Percentiles rank a stretch among this genome's conserved stretches.
These are phyloP conservation scores for Pangasius larnaudii DNA, from an alignment of 2,797 vertebrate genomes.

Conservation along the genomic window DNA sequence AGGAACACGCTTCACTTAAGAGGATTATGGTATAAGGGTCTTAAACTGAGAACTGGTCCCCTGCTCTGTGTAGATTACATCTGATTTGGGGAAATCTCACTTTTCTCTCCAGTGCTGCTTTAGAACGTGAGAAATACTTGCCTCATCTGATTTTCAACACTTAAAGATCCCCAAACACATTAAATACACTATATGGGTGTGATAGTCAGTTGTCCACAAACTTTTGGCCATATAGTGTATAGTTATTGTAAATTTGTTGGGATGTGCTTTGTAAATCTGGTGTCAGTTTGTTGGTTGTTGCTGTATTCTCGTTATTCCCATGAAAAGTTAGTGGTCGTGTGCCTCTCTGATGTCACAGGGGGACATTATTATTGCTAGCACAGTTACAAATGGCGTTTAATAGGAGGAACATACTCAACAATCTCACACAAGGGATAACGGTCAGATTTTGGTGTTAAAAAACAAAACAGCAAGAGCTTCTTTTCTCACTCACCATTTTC, in stretches of 20 bases:
- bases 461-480: neutral
- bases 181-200: neutral
- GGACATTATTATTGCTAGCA: neutral
- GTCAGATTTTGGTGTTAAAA: neutral
- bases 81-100: slow-evolving; percentile 29
- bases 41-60: slow-evolving; percentile 44
- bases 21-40: slow-evolving; percentile 45
- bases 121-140: neutral
- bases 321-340: neutral
- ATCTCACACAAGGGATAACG: neutral
- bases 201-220: neutral
- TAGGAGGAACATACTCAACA: neutral
- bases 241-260: neutral
- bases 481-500: neutral
- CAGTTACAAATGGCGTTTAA: neutral
- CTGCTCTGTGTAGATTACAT: slow-evolving; percentile 48
- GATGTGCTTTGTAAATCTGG: neutral
- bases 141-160: neutral
- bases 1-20: slow-evolving; percentile 44
- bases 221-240: neutral
- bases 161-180: neutral
- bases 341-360: neutral
- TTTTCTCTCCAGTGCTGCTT: slow-evolving; percentile 26
- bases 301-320: neutral
- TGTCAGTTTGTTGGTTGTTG: neutral